Evolutionary conservation across 2,888 invertebrate species (phyloP).

Genomic region (Piscicola geometra): DNA sequence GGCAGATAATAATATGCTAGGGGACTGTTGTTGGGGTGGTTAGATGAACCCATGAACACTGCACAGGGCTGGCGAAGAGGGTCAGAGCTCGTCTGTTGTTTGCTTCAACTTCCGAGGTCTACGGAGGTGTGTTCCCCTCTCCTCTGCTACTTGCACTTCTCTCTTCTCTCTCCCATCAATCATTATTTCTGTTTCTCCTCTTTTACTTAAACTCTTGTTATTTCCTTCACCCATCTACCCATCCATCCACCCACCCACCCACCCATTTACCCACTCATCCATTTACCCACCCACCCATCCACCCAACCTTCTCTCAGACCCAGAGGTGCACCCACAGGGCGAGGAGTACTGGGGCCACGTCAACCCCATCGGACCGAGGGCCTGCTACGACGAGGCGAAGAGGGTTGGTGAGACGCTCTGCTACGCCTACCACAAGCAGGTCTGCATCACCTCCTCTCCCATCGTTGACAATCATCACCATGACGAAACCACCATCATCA

Average conservation of each 20-base stretch:
- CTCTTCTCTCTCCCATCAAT: too few species aligned
- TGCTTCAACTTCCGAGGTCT: conserved; percentile 97
- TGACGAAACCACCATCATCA: not conserved
- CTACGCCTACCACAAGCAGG: conserved; percentile 89
- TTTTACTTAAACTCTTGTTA: too few species aligned
- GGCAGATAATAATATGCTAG: too few species aligned
- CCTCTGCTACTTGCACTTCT: too few species aligned
- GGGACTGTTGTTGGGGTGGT: not conserved
- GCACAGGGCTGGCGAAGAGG: conserved; percentile 80
- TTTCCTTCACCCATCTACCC: not conserved
- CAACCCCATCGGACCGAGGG: conserved; percentile 81
- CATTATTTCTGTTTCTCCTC: too few species aligned
- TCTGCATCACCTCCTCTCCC: conserved; percentile 42
- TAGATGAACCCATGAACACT: too few species aligned
- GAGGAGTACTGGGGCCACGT: conserved; percentile 99
- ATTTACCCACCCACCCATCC: not conserved
- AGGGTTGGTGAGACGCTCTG: conserved; percentile 90
- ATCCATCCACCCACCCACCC: not conserved
- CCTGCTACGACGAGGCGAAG: conserved; percentile 99
- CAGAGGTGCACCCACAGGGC: conserved; percentile 92
- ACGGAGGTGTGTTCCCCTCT: conserved; percentile 63
- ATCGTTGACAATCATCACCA: too few species aligned
- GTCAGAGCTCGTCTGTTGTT: conserved; percentile 87
- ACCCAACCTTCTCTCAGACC: conserved; percentile 63
- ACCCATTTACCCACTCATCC: not conserved